Base-by-base conservation (phyloP, 2,888 invertebrate species). In the Odiellus spinosus region DNA sequence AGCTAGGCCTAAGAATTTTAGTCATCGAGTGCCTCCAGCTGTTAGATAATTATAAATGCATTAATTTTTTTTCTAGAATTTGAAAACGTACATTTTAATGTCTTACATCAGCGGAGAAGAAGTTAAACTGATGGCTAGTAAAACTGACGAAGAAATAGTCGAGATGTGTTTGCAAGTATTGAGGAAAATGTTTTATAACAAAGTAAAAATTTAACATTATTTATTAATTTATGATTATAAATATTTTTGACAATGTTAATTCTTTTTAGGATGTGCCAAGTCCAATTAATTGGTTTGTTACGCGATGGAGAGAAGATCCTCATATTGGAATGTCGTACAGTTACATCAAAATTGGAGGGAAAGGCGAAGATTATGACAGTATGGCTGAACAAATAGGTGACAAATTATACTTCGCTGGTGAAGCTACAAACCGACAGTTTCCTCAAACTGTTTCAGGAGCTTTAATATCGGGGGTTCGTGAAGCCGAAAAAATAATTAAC, bases 391-490 rank as follows among this genome's bases (percentile, higher is more conserved):
- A 64, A 12, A 55, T 70, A n/a, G 57, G 61, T 12, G 55, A 61
- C 14, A 64, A 60, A 48, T 15, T 71, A 10, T 68, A 59, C 58
- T 71, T 71, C 57, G 69, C 69, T 38, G 71, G 71, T 49, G 71
- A 71, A 63, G 49, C 47, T n/a, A 52, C 52, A 19, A 46, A 47
- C 35, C 42, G 46, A 21, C 47, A 47, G 26, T 33, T 45, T 12
- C 52, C 47, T 8, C 42, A 47, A 53, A 61, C 63, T 5, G 57
- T 65, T 19, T 58, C 64, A 1, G 66, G 66, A 41, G 64, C 66
- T 3, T 64, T 62, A 52, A 53, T 63, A 45, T 64, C 63, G 54
- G 66, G 65, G 12, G 48, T 64, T n/a, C 49, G 63, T 35, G 65
- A 64, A 51, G 64, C 64, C 2, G 55, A 58, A 44, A 63, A 61